Evolutionary conservation across 2,888 invertebrate species (phyloP).

Genomic region (Teleiodes luculella): DNA sequence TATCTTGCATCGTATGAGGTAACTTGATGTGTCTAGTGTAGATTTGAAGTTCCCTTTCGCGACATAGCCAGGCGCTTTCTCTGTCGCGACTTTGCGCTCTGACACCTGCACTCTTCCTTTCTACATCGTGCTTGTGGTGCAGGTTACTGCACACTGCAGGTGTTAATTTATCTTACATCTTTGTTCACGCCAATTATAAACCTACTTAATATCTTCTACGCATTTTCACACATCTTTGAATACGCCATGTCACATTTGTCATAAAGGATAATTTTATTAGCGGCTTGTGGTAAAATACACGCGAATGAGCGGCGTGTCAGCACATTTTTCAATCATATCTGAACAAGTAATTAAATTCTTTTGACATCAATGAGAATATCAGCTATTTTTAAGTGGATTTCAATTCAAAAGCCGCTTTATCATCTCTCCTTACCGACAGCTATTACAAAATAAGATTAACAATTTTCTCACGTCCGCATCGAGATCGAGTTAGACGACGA

Average conservation of each 20-base stretch:
- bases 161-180: constrained; percentile 24
- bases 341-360: constrained; percentile 16
- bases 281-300: constrained; percentile 2
- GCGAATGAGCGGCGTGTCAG: not conserved
- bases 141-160: constrained; percentile 27
- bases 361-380: constrained; percentile 28
- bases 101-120: constrained; percentile 76
- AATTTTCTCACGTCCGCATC: constrained; percentile 72
- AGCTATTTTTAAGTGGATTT: constrained; percentile 36
- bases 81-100: constrained; percentile 64
- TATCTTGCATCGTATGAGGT: constrained; percentile 53
- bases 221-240: constrained; percentile 5
- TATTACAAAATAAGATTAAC: constrained; percentile 65
- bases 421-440: constrained; percentile 47
- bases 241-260: constrained; percentile 1
- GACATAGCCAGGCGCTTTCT: constrained; percentile 68
- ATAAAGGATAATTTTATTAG: not conserved
- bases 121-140: constrained; percentile 50
- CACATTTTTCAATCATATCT: constrained; percentile 5
- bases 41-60: constrained; percentile 72
- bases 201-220: not conserved
- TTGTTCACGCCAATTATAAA: constrained; percentile 6
- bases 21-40: constrained; percentile 51
- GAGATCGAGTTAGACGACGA: constrained; percentile 70
- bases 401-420: constrained; percentile 47